Evolutionary conservation across 2,888 invertebrate genomes (phyloP), one percentile per base, ranked within the genome.

Genomic region (Ischnura elegans): DNA sequence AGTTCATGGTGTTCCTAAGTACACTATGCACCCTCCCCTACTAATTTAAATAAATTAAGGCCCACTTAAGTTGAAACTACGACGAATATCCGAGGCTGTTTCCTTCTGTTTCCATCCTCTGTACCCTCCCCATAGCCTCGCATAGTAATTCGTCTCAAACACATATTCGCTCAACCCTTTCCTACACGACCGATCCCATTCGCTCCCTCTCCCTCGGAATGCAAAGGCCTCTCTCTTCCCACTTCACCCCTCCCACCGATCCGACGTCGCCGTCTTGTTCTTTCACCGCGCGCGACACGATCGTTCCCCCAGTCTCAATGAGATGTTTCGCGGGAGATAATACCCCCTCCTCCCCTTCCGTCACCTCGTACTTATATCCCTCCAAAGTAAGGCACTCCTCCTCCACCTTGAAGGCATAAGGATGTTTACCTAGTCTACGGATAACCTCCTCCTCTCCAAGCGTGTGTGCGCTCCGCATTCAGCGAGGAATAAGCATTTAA

Each of bases 281-380:
- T 76, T 76, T 76, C 76, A n/a, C n/a, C n/a, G n/a, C 76, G 2
- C 6, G 76, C n/a, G 76, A 76, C 76, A 36, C 36, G 76, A 76
- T 76, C 76, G 76, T 36, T 76, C 36, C 76, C 13, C 76, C 76
- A 76, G 76, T 76, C 16, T 76, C 76, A 76, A 76, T 76, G 76
- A 76, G 36, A 36, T 76, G 76, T 76, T 76, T 36, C 76, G 76
- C 76, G 25, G 29, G 29, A 76, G 76, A 76, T 76, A 76, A 76
- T 76, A 29, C n/a, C n/a, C n/a, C n/a, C n/a, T n/a, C n/a, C n/a
- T n/a, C n/a, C n/a, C 76, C 76, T 16, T 29, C 76, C 29, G 76
- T 25, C 76, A 76, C 36, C 76, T 36, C 76, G 1, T 76, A n/a
- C 76, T 36, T 76, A 76, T 36, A 76, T 36, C 76, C 29, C 76